Evolutionary conservation across 2,797 vertebrate genomes (phyloP).

Genomic region (Borostomias antarcticus): DNA sequence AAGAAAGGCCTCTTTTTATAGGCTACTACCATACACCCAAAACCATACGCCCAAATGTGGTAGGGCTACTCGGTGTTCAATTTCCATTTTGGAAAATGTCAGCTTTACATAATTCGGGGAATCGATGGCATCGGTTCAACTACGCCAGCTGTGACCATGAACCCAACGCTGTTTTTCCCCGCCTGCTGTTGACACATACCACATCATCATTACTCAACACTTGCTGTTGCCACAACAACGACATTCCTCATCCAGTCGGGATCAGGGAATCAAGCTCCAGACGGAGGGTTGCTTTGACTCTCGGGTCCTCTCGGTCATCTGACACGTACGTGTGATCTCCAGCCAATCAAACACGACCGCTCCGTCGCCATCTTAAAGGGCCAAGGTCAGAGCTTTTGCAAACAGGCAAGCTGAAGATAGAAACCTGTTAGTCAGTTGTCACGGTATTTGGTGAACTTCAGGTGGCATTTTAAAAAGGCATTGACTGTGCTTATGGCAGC

Average conservation of each 20-base stretch:
- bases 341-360: slow-evolving; percentile 10
- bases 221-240: slow-evolving; percentile 55
- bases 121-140: too few relatives aligned
- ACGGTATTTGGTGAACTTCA: too few relatives aligned
- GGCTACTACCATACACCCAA: too few relatives aligned
- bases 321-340: slow-evolving; percentile 26
- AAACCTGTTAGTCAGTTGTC: slow-evolving; percentile 6
- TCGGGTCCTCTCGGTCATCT: slow-evolving; percentile 31
- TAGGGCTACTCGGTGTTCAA: too few relatives aligned
- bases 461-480: too few relatives aligned
- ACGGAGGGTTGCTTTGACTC: slow-evolving; percentile 16
- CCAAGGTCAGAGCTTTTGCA: not conserved
- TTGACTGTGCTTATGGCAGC: too few relatives aligned
- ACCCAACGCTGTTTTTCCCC: not conserved
- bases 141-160: too few relatives aligned
- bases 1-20: too few relatives aligned
- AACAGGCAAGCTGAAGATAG: not conserved
- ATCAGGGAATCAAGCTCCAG: not conserved
- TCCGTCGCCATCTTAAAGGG: slow-evolving; percentile 5
- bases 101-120: too few relatives aligned
- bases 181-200: slow-evolving; percentile 47
- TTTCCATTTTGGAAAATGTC: too few relatives aligned
- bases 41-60: too few relatives aligned
- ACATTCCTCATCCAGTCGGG: slow-evolving; percentile 37
- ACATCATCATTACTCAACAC: slow-evolving; percentile 48